Percentiles rank a stretch among this genome's conserved stretches.
Conservation (phyloP, 2,113 vertebrate species). For the Nothocercus julius region DNA sequence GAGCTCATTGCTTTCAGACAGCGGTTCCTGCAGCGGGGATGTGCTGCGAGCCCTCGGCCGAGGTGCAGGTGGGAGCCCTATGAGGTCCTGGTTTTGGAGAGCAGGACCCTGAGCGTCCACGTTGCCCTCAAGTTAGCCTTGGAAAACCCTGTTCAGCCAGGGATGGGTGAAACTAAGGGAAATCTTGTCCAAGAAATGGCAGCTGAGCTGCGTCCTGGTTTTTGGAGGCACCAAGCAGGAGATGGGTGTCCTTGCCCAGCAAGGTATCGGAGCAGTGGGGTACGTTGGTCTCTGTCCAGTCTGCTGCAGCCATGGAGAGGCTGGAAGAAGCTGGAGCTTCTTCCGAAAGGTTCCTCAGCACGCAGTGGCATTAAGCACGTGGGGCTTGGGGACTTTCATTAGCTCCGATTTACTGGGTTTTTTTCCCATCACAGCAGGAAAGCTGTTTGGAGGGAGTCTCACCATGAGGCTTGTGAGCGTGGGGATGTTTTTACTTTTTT, state of each 20-base stretch:
- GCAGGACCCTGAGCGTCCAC: accelerated
- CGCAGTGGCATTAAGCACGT: not conserved
- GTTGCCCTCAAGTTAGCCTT: not conserved
- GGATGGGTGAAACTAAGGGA: not conserved
- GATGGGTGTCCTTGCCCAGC: not conserved
- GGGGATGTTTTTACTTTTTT: not conserved
- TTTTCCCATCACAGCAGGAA: constrained; percentile 25
- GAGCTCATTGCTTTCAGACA: not conserved
- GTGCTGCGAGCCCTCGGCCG: not conserved
- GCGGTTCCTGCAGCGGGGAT: not conserved
- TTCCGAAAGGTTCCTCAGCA: not conserved
- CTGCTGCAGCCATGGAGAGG: not conserved
- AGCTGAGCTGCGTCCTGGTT: not conserved
- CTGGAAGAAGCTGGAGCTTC: too few species aligned
- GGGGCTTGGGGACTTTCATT: not conserved
- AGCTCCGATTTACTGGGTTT: constrained; percentile 22
- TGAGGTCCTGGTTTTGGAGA: not conserved
- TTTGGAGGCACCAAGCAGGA: not conserved
- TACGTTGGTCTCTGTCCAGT: not conserved
- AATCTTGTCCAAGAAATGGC: not conserved
- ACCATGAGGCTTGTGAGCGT: not conserved
- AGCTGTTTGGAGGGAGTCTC: constrained; percentile 16
- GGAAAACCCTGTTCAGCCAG: not conserved
- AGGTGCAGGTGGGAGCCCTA: not conserved
- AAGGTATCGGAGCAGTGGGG: not conserved